A percentile compares a stretch with the other conserved stretches of the same genome.
phyloP scores from a whole-genome alignment of 2,797 vertebrate genomes.

The Nannoperca australis region DNA sequence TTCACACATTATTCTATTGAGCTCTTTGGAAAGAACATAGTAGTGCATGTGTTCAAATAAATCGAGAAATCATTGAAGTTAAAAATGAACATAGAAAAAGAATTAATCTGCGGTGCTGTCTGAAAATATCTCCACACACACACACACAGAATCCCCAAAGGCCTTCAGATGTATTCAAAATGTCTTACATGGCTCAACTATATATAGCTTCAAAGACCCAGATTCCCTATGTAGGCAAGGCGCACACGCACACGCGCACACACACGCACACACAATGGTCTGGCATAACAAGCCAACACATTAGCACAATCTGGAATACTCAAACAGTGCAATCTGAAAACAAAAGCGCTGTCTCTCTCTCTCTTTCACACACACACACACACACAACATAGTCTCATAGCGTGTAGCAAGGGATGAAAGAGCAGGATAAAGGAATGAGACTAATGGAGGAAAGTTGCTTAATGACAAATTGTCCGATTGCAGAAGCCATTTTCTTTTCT shows the following conservation, averaged over 20 bases:
- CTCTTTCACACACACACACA: conserved; percentile 5
- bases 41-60: conserved; percentile 19
- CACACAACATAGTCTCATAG: not conserved
- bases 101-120: conserved; percentile 15
- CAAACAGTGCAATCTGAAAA: conserved; percentile 55
- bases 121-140: conserved; percentile 52
- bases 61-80: not conserved
- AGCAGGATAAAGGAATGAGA: conserved; percentile 56
- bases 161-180: conserved; percentile 79
- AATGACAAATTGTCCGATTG: conserved; percentile 68
- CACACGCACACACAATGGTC: conserved; percentile 34
- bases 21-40: conserved; percentile 10
- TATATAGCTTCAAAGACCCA: conserved; percentile 84
- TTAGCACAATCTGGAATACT: conserved; percentile 61
- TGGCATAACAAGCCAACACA: conserved; percentile 59
- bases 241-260: conserved; percentile 36
- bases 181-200: conserved; percentile 78
- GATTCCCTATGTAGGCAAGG: conserved; percentile 75
- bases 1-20: not conserved
- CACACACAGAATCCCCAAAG: conserved; percentile 63
- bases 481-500: conserved; percentile 66
- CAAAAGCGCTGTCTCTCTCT: conserved; percentile 37
- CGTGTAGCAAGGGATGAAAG: conserved; percentile 49
- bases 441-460: conserved; percentile 70
- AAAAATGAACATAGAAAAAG: conserved; percentile 33